A percentile compares a stretch with the other conserved stretches of the same genome.
Conservation (phyloP, 2,797 vertebrate species). For the Dryobates pubescens region DNA sequence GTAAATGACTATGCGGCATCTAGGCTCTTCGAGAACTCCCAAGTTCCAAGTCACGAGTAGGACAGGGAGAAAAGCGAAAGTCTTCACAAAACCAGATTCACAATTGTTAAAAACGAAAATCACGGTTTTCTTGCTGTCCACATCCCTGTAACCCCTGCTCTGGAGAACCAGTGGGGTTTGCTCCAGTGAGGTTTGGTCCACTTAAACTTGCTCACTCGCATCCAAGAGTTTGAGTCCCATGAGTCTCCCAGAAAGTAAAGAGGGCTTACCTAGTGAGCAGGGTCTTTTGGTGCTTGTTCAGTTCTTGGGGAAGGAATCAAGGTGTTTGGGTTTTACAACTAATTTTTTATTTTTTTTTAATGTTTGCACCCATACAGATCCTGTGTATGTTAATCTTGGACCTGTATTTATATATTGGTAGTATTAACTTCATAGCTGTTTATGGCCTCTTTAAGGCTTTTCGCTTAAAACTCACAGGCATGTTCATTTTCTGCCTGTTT, state of each 20-base stretch:
- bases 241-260: background rate
- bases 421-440: background rate
- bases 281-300: fast-evolving
- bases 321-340: background rate
- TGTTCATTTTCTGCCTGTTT: constrained; percentile 7
- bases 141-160: fast-evolving
- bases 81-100: background rate
- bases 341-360: background rate
- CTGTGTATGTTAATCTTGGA: background rate
- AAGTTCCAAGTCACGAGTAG: background rate
- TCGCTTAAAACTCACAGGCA: background rate
- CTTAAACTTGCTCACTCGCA: fast-evolving
- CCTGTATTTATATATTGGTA: background rate
- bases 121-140: fast-evolving
- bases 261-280: too few species aligned
- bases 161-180: fast-evolving
- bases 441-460: background rate
- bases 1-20: fast-evolving
- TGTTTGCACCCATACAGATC: background rate
- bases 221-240: too few species aligned
- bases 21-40: background rate
- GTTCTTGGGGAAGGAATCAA: fast-evolving
- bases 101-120: background rate
- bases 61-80: background rate
- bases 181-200: fast-evolving